phyloP scores from a whole-genome alignment of 2,797 vertebrate species.

The Arctocebus calabarensis region DNA sequence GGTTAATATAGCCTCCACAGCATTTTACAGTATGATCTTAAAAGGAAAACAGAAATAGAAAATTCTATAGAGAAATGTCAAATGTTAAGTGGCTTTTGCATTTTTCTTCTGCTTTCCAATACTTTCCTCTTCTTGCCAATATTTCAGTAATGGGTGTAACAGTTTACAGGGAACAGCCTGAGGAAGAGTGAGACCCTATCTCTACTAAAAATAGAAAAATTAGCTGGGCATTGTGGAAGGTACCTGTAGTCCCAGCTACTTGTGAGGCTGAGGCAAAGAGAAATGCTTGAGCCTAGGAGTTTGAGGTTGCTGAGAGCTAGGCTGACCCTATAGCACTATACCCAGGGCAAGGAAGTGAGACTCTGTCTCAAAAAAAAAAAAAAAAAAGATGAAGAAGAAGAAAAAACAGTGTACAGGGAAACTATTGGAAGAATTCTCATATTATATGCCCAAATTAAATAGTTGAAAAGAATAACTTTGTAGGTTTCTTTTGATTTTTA shows the following conservation, averaged over 20 bases:
- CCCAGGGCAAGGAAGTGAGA: no score
- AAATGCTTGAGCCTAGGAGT: no score
- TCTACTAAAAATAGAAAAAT: no score
- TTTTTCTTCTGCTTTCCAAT: background rate
- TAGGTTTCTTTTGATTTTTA: constrained; percentile 59
- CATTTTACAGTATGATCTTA: background rate
- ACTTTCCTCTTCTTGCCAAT: background rate
- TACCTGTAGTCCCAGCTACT: no score
- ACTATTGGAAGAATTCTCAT: constrained; percentile 2
- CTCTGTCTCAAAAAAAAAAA: no score
- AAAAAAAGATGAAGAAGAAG: no score
- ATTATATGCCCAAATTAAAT: background rate
- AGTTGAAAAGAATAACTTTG: constrained; percentile 27
- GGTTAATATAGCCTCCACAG: no score
- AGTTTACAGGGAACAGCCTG: background rate
- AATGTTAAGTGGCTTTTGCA: constrained; percentile 31
- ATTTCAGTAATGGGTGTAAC: background rate
- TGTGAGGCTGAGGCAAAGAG: no score
- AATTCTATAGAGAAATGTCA: background rate
- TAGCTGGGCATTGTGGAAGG: no score
- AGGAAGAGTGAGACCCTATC: no score
- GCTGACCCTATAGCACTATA: no score
- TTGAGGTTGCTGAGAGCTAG: no score
- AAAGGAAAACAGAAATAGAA: constrained; percentile 28
- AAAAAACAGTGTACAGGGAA: background rate